Percentiles rank a stretch among this genome's conserved stretches.
Conservation (phyloP, 2,888 invertebrate genomes). For the Cantharis rufa region DNA sequence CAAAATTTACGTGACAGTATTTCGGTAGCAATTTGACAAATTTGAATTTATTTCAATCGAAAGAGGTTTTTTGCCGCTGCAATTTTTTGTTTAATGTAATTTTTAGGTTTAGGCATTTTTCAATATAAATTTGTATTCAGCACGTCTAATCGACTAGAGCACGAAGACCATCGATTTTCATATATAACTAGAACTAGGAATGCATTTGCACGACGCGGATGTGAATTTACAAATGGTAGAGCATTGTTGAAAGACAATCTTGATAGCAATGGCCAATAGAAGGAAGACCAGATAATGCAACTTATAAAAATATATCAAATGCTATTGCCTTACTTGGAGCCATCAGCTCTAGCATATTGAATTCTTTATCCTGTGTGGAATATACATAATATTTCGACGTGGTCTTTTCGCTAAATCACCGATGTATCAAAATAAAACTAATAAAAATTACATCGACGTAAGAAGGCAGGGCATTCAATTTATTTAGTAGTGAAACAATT, state of each 20-base stretch:
- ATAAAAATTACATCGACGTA: background rate
- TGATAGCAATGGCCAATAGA: slow-evolving; percentile 13
- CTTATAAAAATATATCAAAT: slow-evolving; percentile 12
- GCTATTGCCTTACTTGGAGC: slow-evolving; percentile 16
- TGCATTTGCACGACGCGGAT: slow-evolving; percentile 8
- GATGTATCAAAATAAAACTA: background rate
- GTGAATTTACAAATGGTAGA: slow-evolving; percentile 16
- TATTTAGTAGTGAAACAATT: background rate
- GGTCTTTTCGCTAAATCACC: background rate
- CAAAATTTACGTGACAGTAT: background rate
- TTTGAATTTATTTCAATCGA: background rate
- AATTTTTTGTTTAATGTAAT: background rate
- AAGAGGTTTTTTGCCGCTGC: background rate
- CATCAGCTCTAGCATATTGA: slow-evolving; percentile 13
- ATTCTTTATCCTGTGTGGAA: background rate
- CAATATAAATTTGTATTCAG: slow-evolving; percentile 3
- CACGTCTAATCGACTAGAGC: slow-evolving; percentile 2
- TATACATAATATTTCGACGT: background rate
- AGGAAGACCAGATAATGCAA: slow-evolving; percentile 5
- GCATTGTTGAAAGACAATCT: slow-evolving; percentile 20
- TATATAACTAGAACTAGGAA: slow-evolving; percentile 1
- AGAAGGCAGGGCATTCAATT: background rate
- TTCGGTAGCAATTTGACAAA: background rate
- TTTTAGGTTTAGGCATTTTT: background rate
- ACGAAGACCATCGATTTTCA: slow-evolving; percentile 1